phyloP scores from a whole-genome alignment of 1,140 invertebrate genomes.

The Papilio polyxenes region DNA sequence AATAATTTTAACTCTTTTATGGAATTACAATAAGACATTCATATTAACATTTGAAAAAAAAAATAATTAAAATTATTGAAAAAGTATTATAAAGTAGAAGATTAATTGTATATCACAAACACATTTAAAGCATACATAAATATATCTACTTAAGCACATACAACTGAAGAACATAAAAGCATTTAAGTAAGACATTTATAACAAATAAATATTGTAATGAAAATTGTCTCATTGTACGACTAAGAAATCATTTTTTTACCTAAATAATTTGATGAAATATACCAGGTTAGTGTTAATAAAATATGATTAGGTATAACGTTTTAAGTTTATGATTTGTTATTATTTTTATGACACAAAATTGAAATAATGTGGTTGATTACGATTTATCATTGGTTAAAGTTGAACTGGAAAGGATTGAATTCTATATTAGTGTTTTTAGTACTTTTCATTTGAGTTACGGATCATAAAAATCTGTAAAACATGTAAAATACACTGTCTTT shows the following conservation, averaged over 20 bases:
- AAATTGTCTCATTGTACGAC: background rate
- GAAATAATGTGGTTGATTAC: background rate
- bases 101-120: background rate
- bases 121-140: constrained; percentile 20
- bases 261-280: background rate
- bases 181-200: background rate
- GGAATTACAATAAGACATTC: background rate
- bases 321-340: constrained; percentile 1
- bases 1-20: background rate
- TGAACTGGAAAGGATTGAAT: background rate
- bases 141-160: background rate
- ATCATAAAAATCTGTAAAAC: too few relatives aligned
- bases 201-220: background rate
- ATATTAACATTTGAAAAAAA: background rate
- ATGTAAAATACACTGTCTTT: too few relatives aligned
- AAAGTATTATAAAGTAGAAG: background rate
- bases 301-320: background rate
- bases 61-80: too few relatives aligned
- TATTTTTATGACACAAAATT: background rate
- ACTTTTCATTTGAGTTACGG: background rate
- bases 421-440: background rate
- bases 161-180: background rate
- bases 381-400: background rate
- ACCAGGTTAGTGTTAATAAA: background rate
- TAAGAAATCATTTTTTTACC: background rate